Percentiles rank a stretch among this genome's conserved stretches.
Evolutionary conservation across 64 coral and sea anemone genomes (phyloP).

Genomic region (Dendrophyllia cribrosa): DNA sequence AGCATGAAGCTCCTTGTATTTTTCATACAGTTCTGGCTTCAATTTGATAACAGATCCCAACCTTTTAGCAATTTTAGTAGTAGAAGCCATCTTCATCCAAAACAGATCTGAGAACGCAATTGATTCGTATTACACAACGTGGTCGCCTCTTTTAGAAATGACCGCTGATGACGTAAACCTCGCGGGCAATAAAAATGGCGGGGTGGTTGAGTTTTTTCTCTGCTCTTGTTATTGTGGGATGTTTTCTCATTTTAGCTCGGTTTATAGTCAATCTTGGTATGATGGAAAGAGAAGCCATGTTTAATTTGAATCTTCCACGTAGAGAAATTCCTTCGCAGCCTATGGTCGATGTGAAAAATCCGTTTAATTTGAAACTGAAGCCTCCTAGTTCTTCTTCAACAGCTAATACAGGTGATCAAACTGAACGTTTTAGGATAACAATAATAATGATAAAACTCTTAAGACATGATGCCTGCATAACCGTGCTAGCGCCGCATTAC

Average conservation of each 20-base stretch:
- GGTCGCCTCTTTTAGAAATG: neutral
- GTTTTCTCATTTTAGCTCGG: conserved; percentile 67
- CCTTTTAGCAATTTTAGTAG: conserved; percentile 74
- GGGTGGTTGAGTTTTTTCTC: conserved; percentile 55
- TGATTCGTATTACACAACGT: neutral
- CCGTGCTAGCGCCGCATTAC: no score
- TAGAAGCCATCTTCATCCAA: conserved; percentile 30
- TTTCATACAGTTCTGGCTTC: conserved; percentile 83
- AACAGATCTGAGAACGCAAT: neutral
- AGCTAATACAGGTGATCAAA: neutral
- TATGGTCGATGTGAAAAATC: conserved; percentile 83
- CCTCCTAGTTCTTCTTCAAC: neutral
- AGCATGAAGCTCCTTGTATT: conserved; percentile 92
- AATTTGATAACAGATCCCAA: conserved; percentile 89
- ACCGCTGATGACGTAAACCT: neutral
- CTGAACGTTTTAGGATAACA: no score
- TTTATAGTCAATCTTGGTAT: conserved; percentile 88
- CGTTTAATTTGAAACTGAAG: conserved; percentile 60
- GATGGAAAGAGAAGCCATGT: conserved; percentile 71
- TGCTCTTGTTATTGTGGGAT: conserved; percentile 56
- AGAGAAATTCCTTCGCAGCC: conserved; percentile 61
- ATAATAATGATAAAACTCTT: no score
- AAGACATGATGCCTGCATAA: no score
- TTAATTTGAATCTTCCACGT: conserved; percentile 38
- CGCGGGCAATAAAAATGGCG: conserved; percentile 75